A percentile compares a stretch with the other conserved stretches of the same genome.
phyloP scores from a whole-genome alignment of 2,888 invertebrate genomes.

The Nymphalis polychloros region DNA sequence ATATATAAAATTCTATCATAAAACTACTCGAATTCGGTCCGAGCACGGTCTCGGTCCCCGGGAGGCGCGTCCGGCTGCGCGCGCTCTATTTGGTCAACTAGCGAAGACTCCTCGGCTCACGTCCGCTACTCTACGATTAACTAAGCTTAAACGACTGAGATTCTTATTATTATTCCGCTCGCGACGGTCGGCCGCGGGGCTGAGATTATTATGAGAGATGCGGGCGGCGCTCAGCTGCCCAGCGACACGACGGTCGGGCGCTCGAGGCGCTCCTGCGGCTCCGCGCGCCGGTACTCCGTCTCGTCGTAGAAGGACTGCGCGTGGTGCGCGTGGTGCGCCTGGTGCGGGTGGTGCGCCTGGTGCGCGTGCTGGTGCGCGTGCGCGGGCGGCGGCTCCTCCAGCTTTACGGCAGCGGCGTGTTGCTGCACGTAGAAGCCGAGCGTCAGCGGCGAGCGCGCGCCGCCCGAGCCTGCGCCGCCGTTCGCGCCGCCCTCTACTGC shows the following conservation, averaged over 20 bases:
- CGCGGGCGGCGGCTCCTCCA: conserved; percentile 65
- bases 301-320: conserved; percentile 57
- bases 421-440: conserved; percentile 64
- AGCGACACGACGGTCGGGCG: conserved; percentile 80
- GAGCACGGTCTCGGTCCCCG: not conserved
- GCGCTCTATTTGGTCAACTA: conserved; percentile 58
- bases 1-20: conserved; percentile 1
- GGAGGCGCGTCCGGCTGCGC: not conserved
- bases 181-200: conserved; percentile 20
- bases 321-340: conserved; percentile 47
- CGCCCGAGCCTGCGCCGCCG: conserved; percentile 41
- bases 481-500: conserved; percentile 25
- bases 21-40: conserved; percentile 1
- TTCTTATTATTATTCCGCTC: conserved; percentile 47
- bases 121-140: conserved; percentile 25
- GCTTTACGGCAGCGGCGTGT: conserved; percentile 51
- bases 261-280: conserved; percentile 62
- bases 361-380: conserved; percentile 49
- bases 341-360: conserved; percentile 51
- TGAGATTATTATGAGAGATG: conserved; percentile 49
- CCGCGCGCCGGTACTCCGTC: conserved; percentile 59
- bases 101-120: conserved; percentile 39
- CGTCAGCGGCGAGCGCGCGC: conserved; percentile 55
- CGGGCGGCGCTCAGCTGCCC: conserved; percentile 64
- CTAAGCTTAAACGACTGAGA: conserved; percentile 57